phyloP scores from a whole-genome alignment of 53 echinoderm and acorn worm genomes.

The Actinopyga echinites region DNA sequence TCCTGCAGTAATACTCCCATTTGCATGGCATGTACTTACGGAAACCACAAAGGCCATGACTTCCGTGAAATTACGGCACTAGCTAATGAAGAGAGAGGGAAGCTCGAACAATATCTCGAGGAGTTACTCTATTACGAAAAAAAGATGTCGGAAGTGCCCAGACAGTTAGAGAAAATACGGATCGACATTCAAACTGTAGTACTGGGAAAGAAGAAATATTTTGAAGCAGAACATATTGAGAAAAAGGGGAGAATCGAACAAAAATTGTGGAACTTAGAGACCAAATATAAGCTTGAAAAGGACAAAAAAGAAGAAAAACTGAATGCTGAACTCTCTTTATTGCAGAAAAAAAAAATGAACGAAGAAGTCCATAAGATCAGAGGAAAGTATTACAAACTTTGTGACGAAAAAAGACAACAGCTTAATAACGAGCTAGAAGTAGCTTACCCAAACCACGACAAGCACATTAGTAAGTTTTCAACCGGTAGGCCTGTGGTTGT shows the following conservation, averaged over 20 bases:
- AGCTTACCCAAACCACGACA: too few relatives aligned
- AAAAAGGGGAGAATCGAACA: background rate
- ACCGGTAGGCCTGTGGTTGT: too few relatives aligned
- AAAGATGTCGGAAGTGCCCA: background rate
- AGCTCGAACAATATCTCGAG: background rate
- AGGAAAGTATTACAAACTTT: too few relatives aligned
- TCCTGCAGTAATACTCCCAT: background rate
- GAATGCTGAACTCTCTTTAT: background rate
- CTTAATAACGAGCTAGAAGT: too few relatives aligned
- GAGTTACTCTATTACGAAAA: background rate
- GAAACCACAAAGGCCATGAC: background rate
- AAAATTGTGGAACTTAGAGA: background rate
- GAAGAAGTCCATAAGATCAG: background rate
- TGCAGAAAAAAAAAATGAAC: background rate
- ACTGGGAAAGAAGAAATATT: too few relatives aligned
- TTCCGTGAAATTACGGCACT: background rate
- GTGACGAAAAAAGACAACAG: too few relatives aligned
- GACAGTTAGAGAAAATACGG: background rate
- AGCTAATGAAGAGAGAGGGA: background rate
- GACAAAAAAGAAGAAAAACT: background rate
- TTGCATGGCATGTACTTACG: background rate
- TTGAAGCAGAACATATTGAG: background rate
- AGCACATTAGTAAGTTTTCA: too few relatives aligned
- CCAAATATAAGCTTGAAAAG: background rate
- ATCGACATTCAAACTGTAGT: background rate